Evolutionary conservation across 1,140 invertebrate genomes (phyloP).

Genomic region (Drosophila sproati): DNA sequence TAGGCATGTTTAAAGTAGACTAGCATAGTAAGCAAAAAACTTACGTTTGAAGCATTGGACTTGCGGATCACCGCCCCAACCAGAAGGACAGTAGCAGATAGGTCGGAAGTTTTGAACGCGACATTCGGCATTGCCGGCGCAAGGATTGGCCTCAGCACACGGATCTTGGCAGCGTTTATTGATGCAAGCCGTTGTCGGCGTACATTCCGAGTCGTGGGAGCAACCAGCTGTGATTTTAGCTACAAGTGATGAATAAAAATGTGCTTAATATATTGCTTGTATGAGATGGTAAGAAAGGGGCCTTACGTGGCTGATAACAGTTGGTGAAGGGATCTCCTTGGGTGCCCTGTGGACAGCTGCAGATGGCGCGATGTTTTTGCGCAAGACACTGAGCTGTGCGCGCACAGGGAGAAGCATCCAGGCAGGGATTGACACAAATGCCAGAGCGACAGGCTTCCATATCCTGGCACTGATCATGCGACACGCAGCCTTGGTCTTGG

Average conservation of each 20-base stretch:
- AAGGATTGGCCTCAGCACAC: conserved; percentile 90
- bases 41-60: conserved; percentile 94
- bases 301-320: conserved; percentile 88
- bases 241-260: conserved; percentile 4
- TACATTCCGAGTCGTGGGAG: conserved; percentile 89
- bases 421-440: conserved; percentile 91
- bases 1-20: not conserved
- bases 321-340: conserved; percentile 92
- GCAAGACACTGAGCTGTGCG: conserved; percentile 91
- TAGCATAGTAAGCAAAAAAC: conserved; percentile 60
- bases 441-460: conserved; percentile 90
- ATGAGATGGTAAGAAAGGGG: not conserved
- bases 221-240: conserved; percentile 87
- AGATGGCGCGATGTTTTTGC: conserved; percentile 90
- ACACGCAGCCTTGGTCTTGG: conserved; percentile 88
- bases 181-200: conserved; percentile 91
- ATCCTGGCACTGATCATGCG: conserved; percentile 89
- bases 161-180: conserved; percentile 91
- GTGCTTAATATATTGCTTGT: not conserved
- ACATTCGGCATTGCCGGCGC: conserved; percentile 92
- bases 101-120: conserved; percentile 90
- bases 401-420: conserved; percentile 90
- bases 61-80: conserved; percentile 94
- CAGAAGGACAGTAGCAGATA: conserved; percentile 92
- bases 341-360: conserved; percentile 90